These are phyloP conservation scores for Didymodactylos carnosus DNA, from an alignment of 2,888 invertebrate genomes.

Conservation along the genomic window DNA sequence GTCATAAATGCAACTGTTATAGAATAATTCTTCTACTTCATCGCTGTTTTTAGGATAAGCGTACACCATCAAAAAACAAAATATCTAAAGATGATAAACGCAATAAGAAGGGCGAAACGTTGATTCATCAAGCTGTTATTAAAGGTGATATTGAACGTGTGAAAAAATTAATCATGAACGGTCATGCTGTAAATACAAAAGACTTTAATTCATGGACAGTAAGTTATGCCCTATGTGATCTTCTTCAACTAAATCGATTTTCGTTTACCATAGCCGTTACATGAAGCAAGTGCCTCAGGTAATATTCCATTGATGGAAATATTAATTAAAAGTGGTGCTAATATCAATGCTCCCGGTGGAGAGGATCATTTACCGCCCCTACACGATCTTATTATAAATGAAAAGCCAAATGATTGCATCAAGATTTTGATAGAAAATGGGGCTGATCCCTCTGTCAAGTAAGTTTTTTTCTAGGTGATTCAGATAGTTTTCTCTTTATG, in stretches of 20 bases:
- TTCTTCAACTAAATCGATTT: no score
- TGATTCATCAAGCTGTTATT: background rate
- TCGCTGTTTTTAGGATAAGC: no score
- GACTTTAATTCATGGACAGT: background rate
- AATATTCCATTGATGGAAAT: background rate
- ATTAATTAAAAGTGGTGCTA: background rate
- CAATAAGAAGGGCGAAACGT: background rate
- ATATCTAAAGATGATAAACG: background rate
- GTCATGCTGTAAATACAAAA: background rate
- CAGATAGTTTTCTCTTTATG: background rate
- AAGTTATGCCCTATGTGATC: no score
- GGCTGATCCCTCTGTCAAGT: background rate
- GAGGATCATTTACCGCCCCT: background rate
- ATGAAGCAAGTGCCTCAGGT: background rate
- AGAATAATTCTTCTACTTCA: no score
- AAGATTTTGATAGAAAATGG: background rate
- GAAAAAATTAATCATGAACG: background rate
- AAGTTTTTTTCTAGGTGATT: background rate
- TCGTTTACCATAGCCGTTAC: no score
- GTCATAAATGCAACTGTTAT: no score
- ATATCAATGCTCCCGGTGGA: background rate
- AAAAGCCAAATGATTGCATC: background rate
- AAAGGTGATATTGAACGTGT: background rate
- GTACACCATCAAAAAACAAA: no score
- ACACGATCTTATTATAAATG: background rate